Percentiles rank a stretch among this genome's conserved stretches.
Evolutionary conservation across 2,888 invertebrate species (phyloP).

Genomic region (Andrena hattorfiana): DNA sequence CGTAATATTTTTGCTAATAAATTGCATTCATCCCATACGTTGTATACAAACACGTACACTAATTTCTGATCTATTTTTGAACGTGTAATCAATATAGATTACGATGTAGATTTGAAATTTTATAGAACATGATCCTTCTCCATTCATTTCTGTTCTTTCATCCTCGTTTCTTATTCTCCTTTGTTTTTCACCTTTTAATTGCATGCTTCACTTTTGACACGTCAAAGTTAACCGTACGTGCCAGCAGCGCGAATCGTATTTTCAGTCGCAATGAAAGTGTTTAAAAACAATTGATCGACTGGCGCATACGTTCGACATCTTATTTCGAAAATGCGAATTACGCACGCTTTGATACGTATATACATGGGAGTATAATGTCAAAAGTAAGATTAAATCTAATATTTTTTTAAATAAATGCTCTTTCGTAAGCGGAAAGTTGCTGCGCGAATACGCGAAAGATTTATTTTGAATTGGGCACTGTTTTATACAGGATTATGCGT

Average conservation of each 20-base stretch:
- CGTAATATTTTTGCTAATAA: no score
- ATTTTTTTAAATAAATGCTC: conserved; percentile 10
- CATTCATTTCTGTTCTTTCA: not conserved
- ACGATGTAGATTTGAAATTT: not conserved
- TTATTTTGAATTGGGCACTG: not conserved
- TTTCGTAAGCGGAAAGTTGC: conserved; percentile 34
- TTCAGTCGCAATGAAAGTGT: conserved; percentile 34
- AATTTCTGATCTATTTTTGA: no score
- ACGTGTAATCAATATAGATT: no score
- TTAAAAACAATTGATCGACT: conserved; percentile 46
- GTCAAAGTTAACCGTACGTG: conserved; percentile 30
- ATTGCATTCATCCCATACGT: no score
- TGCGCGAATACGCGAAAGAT: not conserved
- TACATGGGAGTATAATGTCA: conserved; percentile 17
- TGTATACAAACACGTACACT: no score
- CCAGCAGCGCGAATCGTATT: conserved; percentile 17
- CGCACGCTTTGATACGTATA: not conserved
- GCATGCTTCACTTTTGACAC: not conserved
- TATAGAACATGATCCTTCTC: not conserved
- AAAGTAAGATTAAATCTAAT: conserved; percentile 56
- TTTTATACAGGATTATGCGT: not conserved
- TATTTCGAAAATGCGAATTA: conserved; percentile 48
- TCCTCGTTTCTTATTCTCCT: conserved; percentile 9
- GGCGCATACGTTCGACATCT: conserved; percentile 24
- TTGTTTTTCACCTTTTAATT: not conserved